Evolutionary conservation across 2,888 invertebrate genomes (phyloP).

Genomic region (Agriotes lineatus): DNA sequence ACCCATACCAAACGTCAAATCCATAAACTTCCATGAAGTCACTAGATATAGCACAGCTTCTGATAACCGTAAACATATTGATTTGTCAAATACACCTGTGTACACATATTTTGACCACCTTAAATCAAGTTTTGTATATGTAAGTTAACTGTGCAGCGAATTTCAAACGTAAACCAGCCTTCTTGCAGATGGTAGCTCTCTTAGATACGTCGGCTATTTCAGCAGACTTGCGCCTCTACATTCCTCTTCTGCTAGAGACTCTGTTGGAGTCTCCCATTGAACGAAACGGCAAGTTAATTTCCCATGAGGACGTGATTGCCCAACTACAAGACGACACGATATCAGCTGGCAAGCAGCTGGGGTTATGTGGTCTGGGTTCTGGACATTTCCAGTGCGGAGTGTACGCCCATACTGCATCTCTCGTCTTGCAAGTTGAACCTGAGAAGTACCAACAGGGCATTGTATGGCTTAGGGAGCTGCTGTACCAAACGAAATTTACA

Average conservation of each 20-base stretch:
- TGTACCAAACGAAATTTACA: constrained; percentile 79
- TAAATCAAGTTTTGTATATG: constrained; percentile 87
- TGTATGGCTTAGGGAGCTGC: constrained; percentile 80
- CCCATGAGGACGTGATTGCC: constrained; percentile 81
- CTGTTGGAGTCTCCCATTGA: constrained; percentile 82
- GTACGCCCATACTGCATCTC: constrained; percentile 76
- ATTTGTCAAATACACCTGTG: constrained; percentile 76
- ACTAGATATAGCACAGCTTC: constrained; percentile 65
- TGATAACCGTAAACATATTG: constrained; percentile 67
- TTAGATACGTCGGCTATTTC: constrained; percentile 77
- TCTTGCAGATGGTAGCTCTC: constrained; percentile 76
- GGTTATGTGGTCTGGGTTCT: constrained; percentile 68
- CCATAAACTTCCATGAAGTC: constrained; percentile 77
- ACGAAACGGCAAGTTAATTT: constrained; percentile 69
- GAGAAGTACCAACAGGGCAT: constrained; percentile 82
- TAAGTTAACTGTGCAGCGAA: constrained; percentile 67
- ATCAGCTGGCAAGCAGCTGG: constrained; percentile 72
- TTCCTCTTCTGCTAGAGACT: constrained; percentile 81
- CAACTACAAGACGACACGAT: constrained; percentile 83
- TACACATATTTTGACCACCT: constrained; percentile 84
- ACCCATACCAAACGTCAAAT: constrained; percentile 80
- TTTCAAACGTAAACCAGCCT: constrained; percentile 7
- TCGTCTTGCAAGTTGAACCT: constrained; percentile 82
- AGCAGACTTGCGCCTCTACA: constrained; percentile 74
- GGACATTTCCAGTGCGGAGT: constrained; percentile 78